Evolutionary conservation across 2,797 vertebrate species (phyloP).

Genomic region (Labeo calbasu): DNA sequence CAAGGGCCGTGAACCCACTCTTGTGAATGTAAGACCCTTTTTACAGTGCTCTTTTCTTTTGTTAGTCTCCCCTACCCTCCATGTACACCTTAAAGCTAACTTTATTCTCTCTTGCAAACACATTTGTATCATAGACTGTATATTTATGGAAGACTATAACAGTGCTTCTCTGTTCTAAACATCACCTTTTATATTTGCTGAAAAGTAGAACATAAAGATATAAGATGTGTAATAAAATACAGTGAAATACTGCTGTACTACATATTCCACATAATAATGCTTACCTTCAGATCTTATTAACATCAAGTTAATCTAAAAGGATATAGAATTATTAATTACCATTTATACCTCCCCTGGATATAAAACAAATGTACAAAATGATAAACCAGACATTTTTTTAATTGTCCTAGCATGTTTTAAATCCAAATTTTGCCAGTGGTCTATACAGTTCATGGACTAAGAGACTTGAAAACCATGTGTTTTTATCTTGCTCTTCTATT

Average conservation of each 20-base stretch:
- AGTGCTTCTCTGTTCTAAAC: not conserved
- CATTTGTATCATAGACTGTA: not conserved
- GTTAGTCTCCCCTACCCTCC: not conserved
- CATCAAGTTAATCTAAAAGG: not conserved
- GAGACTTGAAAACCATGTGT: conserved; percentile 47
- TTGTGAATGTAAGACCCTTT: not conserved
- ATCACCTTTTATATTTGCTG: too few relatives aligned
- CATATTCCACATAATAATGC: not conserved
- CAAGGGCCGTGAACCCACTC: conserved; percentile 35
- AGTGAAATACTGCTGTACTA: too few relatives aligned
- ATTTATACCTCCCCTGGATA: not conserved
- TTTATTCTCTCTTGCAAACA: not conserved
- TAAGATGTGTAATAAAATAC: too few relatives aligned
- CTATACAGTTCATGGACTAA: conserved; percentile 54
- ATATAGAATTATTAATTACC: not conserved
- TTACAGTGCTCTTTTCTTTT: conserved; percentile 11
- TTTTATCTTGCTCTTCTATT: conserved; percentile 25
- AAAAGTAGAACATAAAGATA: too few relatives aligned
- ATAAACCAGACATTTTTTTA: not conserved
- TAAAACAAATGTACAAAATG: not conserved
- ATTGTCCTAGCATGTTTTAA: conserved; percentile 53
- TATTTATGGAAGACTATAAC: not conserved
- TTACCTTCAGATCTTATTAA: not conserved
- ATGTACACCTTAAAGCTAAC: not conserved
- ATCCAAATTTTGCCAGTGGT: conserved; percentile 61